These are phyloP conservation scores for Microcebus lehilahytsara DNA, from an alignment of 2,113 vertebrate genomes.

Conservation along the genomic window DNA sequence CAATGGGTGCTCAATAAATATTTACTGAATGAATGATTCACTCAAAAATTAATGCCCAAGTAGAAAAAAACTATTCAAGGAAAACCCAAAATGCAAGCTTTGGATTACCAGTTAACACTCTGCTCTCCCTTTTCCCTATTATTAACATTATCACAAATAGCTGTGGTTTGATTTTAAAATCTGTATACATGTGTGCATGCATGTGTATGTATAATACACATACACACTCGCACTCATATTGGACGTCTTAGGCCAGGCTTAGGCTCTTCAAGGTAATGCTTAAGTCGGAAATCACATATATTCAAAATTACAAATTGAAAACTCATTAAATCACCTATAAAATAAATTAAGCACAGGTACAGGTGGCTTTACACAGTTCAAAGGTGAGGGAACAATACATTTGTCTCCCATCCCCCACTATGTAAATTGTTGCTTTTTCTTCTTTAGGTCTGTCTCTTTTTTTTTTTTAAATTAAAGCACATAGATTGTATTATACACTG, in stretches of 20 bases:
- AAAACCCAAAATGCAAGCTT: slow-evolving; percentile 46
- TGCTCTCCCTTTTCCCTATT: slow-evolving; percentile 8
- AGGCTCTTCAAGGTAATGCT: neutral
- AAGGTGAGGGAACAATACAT: neutral
- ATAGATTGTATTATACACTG: neutral
- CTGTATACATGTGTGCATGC: neutral
- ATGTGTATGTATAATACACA: neutral
- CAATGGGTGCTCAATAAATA: slow-evolving; percentile 26
- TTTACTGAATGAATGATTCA: slow-evolving; percentile 2
- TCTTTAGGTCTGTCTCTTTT: neutral
- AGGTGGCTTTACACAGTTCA: neutral
- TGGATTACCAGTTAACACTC: neutral
- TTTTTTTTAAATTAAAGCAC: neutral
- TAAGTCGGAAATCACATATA: slow-evolving; percentile 10
- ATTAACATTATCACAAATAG: slow-evolving; percentile 28
- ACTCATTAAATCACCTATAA: neutral
- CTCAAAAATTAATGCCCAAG: slow-evolving; percentile 44
- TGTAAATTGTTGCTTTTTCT: neutral
- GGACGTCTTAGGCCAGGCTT: neutral
- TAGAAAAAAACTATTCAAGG: slow-evolving; percentile 41
- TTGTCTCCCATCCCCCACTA: neutral
- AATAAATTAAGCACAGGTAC: neutral
- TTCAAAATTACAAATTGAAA: slow-evolving; percentile 2
- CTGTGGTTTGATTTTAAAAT: slow-evolving; percentile 34
- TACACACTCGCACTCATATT: neutral